phyloP scores from a whole-genome alignment of 2,113 vertebrate genomes.

The Brachyistius frenatus region DNA sequence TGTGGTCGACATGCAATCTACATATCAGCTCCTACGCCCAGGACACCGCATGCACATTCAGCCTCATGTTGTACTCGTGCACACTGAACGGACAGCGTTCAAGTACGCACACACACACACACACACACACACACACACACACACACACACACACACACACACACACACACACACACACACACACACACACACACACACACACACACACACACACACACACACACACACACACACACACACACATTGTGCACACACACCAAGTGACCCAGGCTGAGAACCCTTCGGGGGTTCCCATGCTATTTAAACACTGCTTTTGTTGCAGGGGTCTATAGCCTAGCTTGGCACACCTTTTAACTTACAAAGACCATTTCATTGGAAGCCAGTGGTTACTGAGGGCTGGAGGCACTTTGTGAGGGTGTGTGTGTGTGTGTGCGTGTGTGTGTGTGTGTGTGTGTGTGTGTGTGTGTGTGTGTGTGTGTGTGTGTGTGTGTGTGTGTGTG shows the following conservation, averaged over 20 bases:
- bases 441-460: conserved; percentile 2
- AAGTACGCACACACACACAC: conserved; percentile 13
- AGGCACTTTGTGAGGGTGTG: conserved; percentile 16
- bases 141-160: conserved; percentile 9
- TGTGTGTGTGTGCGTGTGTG: neutral
- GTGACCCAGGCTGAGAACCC: conserved; percentile 54
- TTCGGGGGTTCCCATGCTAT: conserved; percentile 68
- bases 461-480: conserved; percentile 5
- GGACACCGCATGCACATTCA: conserved; percentile 15
- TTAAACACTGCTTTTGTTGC: conserved; percentile 72
- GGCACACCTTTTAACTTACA: conserved; percentile 76
- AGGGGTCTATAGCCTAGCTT: conserved; percentile 53
- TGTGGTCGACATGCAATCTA: conserved; percentile 25
- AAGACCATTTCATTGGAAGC: conserved; percentile 71
- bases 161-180: conserved; percentile 33
- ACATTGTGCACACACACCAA: conserved; percentile 33
- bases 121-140: conserved; percentile 37
- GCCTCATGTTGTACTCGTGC: conserved; percentile 29
- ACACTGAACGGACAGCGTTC: conserved; percentile 37
- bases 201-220: conserved; percentile 29
- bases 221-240: conserved; percentile 13
- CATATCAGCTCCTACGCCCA: neutral
- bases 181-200: conserved; percentile 37
- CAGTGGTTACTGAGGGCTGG: conserved; percentile 67
- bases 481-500: neutral